Percentiles rank a stretch among this genome's conserved stretches.
Conservation (phyloP, 2,888 invertebrate genomes). For the Agrypnus murinus region DNA sequence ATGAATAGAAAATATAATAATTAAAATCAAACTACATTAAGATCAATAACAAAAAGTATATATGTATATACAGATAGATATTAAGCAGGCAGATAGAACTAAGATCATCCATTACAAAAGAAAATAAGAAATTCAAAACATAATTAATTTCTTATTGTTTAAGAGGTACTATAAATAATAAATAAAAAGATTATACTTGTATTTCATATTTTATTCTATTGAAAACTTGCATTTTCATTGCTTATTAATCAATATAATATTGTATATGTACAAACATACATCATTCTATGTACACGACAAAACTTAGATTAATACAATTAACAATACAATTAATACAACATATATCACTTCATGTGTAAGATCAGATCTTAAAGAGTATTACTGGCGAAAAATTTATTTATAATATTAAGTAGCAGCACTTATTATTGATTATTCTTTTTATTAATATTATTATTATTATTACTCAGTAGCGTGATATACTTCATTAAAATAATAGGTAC, state of each 20-base stretch:
- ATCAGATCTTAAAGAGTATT: slow-evolving; percentile 52
- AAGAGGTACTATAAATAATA: slow-evolving; percentile 38
- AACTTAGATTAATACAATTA: slow-evolving; percentile 65
- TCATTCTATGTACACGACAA: slow-evolving; percentile 69
- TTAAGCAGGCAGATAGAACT: background rate
- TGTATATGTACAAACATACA: slow-evolving; percentile 73
- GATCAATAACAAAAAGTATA: no score
- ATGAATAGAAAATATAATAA: no score
- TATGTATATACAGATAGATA: no score
- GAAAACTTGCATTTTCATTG: slow-evolving; percentile 70
- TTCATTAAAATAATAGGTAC: slow-evolving; percentile 34
- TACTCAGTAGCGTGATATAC: slow-evolving; percentile 42
- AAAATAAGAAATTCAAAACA: slow-evolving; percentile 21
- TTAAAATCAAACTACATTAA: no score
- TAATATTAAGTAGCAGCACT: slow-evolving; percentile 51
- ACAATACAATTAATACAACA: slow-evolving; percentile 60
- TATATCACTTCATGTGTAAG: slow-evolving; percentile 51
- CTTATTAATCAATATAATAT: slow-evolving; percentile 70
- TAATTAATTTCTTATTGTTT: background rate
- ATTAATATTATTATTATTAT: slow-evolving; percentile 17
- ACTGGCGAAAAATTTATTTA: slow-evolving; percentile 45
- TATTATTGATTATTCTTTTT: slow-evolving; percentile 34
- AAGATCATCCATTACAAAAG: background rate
- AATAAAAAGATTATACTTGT: slow-evolving; percentile 52
- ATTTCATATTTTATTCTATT: slow-evolving; percentile 69